phyloP scores from a whole-genome alignment of 1,140 invertebrate genomes.

The Amyelois transitella region DNA sequence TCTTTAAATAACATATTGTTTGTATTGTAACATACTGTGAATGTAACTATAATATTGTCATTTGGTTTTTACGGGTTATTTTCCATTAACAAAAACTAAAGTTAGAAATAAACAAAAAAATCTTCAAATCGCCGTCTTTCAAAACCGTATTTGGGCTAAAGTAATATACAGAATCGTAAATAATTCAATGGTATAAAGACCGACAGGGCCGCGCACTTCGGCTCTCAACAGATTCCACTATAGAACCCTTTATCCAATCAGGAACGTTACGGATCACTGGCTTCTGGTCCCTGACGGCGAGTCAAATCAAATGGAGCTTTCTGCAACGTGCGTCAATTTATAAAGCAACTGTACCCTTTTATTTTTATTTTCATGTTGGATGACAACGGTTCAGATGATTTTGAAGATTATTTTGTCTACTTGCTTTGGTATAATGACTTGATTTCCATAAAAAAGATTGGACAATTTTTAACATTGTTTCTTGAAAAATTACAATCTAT shows the following conservation, averaged over 20 bases:
- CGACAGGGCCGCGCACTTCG: constrained; percentile 19
- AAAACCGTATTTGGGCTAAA: not conserved
- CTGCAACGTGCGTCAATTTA: not conserved
- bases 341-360: not conserved
- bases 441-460: no score
- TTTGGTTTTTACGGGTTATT: no score
- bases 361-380: not conserved
- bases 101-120: no score
- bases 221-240: constrained; percentile 23
- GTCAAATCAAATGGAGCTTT: constrained; percentile 31
- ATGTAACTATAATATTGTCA: no score
- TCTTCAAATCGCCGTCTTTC: not conserved
- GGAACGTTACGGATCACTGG: constrained; percentile 34
- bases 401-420: no score
- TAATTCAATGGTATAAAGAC: constrained; percentile 22
- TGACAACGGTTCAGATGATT: no score
- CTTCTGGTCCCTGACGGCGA: constrained; percentile 18
- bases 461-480: no score
- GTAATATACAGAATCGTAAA: constrained; percentile 16
- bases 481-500: no score
- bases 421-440: no score
- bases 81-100: no score
- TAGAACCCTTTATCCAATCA: constrained; percentile 51
- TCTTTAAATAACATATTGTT: no score
- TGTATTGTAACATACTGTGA: no score